Evolutionary conservation across 2,113 vertebrate genomes (phyloP).

Genomic region (Jacana jacana): DNA sequence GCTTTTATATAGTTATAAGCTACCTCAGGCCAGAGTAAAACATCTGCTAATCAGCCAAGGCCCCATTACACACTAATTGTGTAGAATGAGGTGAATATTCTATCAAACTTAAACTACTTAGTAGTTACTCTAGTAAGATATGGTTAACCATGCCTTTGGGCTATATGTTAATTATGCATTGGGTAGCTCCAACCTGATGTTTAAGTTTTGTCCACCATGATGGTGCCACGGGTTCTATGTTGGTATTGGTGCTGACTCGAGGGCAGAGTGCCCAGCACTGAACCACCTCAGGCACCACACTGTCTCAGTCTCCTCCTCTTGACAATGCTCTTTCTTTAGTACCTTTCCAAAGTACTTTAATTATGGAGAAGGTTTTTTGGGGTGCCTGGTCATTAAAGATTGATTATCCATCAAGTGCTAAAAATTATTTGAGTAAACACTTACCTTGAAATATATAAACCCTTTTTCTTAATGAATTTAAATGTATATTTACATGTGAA

Average conservation of each 20-base stretch:
- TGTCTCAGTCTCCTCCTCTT: background rate
- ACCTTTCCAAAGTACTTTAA: background rate
- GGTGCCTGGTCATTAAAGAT: background rate
- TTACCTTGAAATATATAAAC: background rate
- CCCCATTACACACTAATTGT: background rate
- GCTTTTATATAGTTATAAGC: background rate
- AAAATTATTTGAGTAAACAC: background rate
- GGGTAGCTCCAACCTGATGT: background rate
- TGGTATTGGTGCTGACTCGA: background rate
- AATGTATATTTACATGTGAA: background rate
- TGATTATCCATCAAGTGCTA: background rate
- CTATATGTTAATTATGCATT: background rate
- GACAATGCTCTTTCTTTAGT: background rate
- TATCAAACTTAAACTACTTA: background rate
- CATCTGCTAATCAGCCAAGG: background rate
- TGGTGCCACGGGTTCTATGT: background rate
- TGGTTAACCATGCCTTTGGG: background rate
- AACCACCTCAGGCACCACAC: background rate
- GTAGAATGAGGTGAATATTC: background rate
- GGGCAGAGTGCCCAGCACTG: background rate
- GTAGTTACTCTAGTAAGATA: background rate
- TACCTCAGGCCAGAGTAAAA: background rate
- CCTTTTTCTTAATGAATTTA: background rate
- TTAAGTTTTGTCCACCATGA: background rate
- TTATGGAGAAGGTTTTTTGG: background rate